These are phyloP conservation scores for Chamaea fasciata DNA, from an alignment of 2,113 vertebrate species.

Conservation along the genomic window DNA sequence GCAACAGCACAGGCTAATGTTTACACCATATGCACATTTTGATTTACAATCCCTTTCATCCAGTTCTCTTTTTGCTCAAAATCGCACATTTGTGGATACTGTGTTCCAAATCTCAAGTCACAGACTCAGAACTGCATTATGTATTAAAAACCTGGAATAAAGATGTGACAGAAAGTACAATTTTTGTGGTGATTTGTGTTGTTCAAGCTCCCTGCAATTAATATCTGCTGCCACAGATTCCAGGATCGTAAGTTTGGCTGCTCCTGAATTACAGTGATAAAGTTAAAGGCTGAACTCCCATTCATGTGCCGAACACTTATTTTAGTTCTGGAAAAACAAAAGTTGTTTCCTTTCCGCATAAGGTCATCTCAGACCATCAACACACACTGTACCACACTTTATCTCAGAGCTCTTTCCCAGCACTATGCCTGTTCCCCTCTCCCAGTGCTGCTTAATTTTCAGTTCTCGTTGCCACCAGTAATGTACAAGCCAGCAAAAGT, in stretches of 20 bases:
- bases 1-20: not conserved
- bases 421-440: fast-evolving
- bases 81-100: fast-evolving
- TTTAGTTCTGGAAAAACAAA: not conserved
- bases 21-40: not conserved
- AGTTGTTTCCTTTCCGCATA: not conserved
- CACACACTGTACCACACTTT: not conserved
- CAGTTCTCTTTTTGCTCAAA: not conserved
- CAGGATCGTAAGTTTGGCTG: not conserved
- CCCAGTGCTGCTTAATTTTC: not conserved
- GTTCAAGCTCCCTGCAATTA: not conserved
- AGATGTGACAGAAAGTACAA: not conserved
- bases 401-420: not conserved
- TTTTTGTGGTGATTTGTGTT: not conserved
- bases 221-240: not conserved
- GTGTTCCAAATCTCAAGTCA: fast-evolving
- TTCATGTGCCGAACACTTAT: not conserved
- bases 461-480: not conserved
- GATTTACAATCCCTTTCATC: not conserved
- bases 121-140: not conserved
- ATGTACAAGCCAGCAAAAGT: not conserved
- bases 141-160: not conserved
- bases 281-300: not conserved
- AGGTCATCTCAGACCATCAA: not conserved
- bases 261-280: not conserved